Conservation (phyloP, 64 coral and sea anemone genomes). For the Pocillopora damicornis region DNA sequence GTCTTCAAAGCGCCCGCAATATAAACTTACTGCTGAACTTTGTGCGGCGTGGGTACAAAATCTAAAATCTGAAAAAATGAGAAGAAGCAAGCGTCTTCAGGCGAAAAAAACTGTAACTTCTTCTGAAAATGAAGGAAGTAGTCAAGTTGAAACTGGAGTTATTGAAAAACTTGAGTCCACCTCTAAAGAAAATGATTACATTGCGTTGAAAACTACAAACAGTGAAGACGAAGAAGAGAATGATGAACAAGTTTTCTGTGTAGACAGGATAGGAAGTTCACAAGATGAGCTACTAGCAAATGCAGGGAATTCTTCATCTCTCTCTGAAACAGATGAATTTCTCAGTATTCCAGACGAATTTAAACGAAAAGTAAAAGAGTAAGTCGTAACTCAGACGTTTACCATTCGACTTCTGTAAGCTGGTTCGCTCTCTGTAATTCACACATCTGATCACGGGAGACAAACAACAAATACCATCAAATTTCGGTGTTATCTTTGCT, state of each 20-base stretch:
- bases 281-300: not conserved
- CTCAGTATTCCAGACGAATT: constrained; percentile 19
- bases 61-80: not conserved
- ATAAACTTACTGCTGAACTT: not conserved
- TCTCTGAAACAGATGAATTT: constrained; percentile 31
- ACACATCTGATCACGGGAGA: too few species aligned
- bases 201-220: not conserved
- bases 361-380: not conserved
- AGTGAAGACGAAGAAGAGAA: not conserved
- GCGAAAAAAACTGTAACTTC: not conserved
- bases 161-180: not conserved
- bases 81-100: constrained; percentile 7
- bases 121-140: constrained; percentile 31
- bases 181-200: not conserved
- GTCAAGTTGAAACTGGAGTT: constrained; percentile 10
- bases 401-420: too few species aligned
- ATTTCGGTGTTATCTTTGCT: too few species aligned
- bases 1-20: not conserved
- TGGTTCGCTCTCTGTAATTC: too few species aligned
- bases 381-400: not conserved
- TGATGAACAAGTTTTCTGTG: not conserved
- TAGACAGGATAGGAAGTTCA: constrained; percentile 14
- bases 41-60: not conserved
- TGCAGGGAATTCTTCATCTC: not conserved
- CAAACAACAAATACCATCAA: too few species aligned